Conservation (phyloP, 2,797 vertebrate species). For the Poeciliopsis paucimaculata region DNA sequence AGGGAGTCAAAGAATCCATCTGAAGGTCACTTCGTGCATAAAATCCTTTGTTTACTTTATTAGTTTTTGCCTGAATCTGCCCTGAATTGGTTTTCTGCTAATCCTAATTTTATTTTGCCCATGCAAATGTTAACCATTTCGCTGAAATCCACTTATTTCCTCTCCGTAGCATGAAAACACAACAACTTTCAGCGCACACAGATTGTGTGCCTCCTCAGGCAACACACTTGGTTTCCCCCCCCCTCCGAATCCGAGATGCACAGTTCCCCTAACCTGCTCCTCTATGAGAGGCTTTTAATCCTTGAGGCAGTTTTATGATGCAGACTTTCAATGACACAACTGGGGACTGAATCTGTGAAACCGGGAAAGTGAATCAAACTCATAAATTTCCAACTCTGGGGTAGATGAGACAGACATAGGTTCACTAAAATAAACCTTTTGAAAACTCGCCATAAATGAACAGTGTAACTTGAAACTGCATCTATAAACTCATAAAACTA, state of each 20-base stretch:
- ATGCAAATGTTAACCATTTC: neutral
- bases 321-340: slow-evolving; percentile 36
- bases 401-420: slow-evolving; percentile 5
- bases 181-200: neutral
- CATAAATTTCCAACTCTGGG: slow-evolving; percentile 42
- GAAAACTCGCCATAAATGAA: neutral
- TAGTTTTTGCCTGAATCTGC: slow-evolving; percentile 5
- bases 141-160: neutral
- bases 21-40: neutral
- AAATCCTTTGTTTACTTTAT: slow-evolving; percentile 2
- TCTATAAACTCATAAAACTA: neutral
- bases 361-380: slow-evolving; percentile 52
- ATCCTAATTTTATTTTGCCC: slow-evolving; percentile 1
- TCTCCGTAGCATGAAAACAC: neutral
- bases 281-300: slow-evolving; percentile 41
- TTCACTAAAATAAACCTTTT: slow-evolving; percentile 21
- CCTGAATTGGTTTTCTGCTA: slow-evolving; percentile 17
- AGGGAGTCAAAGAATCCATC: slow-evolving; percentile 2
- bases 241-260: neutral
- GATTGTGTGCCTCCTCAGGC: too few species aligned
- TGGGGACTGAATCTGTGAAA: slow-evolving; percentile 46
- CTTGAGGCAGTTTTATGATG: slow-evolving; percentile 47
- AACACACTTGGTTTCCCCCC: too few species aligned
- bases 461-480: neutral
- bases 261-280: neutral